Conservation (phyloP, 2,113 vertebrate species). For the Dicentrarchus labrax region DNA sequence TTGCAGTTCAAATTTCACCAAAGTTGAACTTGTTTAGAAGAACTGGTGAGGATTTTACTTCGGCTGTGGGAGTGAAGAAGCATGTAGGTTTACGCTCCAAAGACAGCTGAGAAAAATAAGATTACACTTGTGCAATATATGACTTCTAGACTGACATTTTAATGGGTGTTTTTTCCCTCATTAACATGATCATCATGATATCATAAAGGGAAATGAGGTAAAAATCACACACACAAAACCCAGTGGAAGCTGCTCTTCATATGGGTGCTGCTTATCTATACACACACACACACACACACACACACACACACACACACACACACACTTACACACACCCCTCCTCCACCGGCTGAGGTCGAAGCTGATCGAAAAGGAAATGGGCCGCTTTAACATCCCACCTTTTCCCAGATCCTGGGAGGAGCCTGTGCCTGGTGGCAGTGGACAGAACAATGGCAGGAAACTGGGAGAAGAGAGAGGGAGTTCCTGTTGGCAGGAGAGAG, state of each 20-base stretch:
- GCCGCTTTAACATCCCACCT: constrained; percentile 80
- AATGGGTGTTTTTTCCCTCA: too few species aligned
- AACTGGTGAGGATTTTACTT: too few species aligned
- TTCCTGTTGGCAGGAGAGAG: constrained; percentile 78
- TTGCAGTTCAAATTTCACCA: too few species aligned
- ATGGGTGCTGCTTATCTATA: background rate
- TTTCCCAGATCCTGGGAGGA: constrained; percentile 82
- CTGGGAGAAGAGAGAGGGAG: constrained; percentile 79
- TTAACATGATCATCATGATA: too few species aligned
- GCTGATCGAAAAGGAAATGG: constrained; percentile 71
- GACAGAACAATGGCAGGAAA: constrained; percentile 84
- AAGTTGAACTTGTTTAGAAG: too few species aligned
- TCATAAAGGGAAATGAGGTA: too few species aligned
- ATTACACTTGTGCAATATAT: too few species aligned
- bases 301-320: background rate
- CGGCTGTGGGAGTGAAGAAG: too few species aligned
- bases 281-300: constrained; percentile 15
- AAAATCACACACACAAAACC: too few species aligned
- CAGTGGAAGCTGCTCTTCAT: background rate
- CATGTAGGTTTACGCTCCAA: too few species aligned
- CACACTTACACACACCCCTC: background rate
- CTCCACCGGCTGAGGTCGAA: constrained; percentile 47
- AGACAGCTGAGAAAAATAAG: too few species aligned
- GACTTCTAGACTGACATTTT: too few species aligned
- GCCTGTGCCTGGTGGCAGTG: constrained; percentile 60